A percentile compares a stretch with the other conserved stretches of the same genome.
Conservation (phyloP, 2,113 vertebrate species). For the Psammodynastes pulverulentus region DNA sequence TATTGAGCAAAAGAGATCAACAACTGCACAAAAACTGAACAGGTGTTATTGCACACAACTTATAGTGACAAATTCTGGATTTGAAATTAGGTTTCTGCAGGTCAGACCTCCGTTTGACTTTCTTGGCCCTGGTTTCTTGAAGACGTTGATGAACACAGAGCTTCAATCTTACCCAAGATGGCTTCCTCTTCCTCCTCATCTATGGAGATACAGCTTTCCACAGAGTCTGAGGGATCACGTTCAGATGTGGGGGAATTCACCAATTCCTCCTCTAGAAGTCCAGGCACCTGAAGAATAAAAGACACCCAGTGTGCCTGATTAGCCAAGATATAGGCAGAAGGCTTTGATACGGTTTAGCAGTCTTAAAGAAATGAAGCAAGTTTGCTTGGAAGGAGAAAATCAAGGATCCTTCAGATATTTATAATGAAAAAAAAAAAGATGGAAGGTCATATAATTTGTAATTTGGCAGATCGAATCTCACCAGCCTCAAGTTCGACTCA, state of each 20-base stretch:
- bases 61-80: background rate
- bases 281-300: background rate
- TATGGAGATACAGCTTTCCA: background rate
- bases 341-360: background rate
- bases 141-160: background rate
- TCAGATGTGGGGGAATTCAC: background rate
- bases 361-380: background rate
- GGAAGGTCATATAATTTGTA: background rate
- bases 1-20: background rate
- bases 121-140: background rate
- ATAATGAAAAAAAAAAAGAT: background rate
- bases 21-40: background rate
- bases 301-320: background rate
- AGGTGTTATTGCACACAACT: no score
- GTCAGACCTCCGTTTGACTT: background rate
- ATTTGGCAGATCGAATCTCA: no score
- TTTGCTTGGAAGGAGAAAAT: background rate
- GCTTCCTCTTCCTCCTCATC: background rate
- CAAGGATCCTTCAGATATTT: background rate
- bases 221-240: background rate
- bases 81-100: background rate
- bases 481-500: no score
- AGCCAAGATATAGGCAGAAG: background rate
- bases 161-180: background rate
- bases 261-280: background rate